Base-by-base conservation (phyloP, 2,888 invertebrate species). In the Pterostichus niger region DNA sequence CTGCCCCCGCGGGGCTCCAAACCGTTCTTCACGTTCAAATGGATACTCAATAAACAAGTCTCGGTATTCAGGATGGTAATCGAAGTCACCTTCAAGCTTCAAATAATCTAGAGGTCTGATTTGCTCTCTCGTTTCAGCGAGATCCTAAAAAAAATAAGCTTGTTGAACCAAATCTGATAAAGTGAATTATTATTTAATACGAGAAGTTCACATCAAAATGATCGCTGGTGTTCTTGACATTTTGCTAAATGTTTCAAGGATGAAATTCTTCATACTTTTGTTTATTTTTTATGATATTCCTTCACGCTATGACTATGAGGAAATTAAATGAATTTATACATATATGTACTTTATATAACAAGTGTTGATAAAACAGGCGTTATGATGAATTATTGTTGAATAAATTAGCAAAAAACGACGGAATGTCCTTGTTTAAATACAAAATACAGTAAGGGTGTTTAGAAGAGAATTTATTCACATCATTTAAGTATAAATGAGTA, bases 41-140 rank as follows among this genome's bases (percentile, higher is more conserved):
- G 87, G 86, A 85, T 87, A 85, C 84, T 86, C 86, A 61, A 85
- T 85, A 85, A 87, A 88, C 40, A 87, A 86, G 83, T 87, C 88
- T 85, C 86, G 85, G 80, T 88, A 88, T 84, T 88, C 87, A 2
- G 88, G 85, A 46, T 89, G 88, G 49, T 89, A 86, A 31, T 90
- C 88, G 17, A 88, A 86, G 49, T 86, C 86, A n/a, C 90, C 90
- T 84, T 91, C 91, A 52, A 90, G 86, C 81, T 89, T 89, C 33
- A 91, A 84, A 49, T 85, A 79, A 85, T 86, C 87, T 75, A 85
- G 85, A 6, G 87, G 87, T 84, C 85, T 86, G 31, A 84, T 68
- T 13, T 84, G 81, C 46, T 85, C 68, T 68, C 85, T 73, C 68
- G 59, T 56, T 86, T 86, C 75, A 17, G 31, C 75, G 11, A 52